These are phyloP conservation scores for Fratercula arctica DNA, from an alignment of 2,797 vertebrate genomes.

Conservation along the genomic window DNA sequence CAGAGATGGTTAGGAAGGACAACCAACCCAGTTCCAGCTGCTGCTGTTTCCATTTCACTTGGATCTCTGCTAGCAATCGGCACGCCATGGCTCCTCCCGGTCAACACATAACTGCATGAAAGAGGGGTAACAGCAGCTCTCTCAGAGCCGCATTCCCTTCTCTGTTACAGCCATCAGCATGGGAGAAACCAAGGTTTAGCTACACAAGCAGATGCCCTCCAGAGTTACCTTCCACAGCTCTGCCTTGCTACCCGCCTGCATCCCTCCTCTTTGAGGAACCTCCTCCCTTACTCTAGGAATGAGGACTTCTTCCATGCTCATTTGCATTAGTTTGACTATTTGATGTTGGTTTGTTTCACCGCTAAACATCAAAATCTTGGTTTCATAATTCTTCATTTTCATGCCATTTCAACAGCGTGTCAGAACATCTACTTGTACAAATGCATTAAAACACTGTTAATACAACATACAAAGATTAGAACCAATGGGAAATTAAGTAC, in stretches of 20 bases:
- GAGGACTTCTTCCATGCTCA: background rate
- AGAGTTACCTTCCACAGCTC: background rate
- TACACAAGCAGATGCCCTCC: background rate
- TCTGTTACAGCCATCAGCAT: background rate
- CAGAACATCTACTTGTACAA: background rate
- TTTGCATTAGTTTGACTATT: background rate
- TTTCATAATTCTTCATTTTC: no score
- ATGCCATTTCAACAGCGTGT: background rate
- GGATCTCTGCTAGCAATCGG: background rate
- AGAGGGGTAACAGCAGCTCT: background rate
- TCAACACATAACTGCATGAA: fast-evolving
- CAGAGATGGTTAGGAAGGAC: background rate
- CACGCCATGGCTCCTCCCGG: background rate
- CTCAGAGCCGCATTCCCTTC: background rate
- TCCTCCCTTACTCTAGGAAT: background rate
- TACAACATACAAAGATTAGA: background rate
- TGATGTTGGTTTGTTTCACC: background rate
- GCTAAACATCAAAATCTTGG: background rate
- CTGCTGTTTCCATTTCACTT: background rate
- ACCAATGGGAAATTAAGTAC: background rate
- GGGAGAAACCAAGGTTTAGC: background rate
- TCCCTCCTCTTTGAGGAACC: background rate
- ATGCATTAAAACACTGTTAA: background rate
- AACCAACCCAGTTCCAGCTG: background rate
- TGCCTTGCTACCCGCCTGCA: background rate